Evolutionary conservation across 2,888 invertebrate genomes (phyloP), one percentile per base, ranked within the genome.

Genomic region (Polyploca ridens): DNA sequence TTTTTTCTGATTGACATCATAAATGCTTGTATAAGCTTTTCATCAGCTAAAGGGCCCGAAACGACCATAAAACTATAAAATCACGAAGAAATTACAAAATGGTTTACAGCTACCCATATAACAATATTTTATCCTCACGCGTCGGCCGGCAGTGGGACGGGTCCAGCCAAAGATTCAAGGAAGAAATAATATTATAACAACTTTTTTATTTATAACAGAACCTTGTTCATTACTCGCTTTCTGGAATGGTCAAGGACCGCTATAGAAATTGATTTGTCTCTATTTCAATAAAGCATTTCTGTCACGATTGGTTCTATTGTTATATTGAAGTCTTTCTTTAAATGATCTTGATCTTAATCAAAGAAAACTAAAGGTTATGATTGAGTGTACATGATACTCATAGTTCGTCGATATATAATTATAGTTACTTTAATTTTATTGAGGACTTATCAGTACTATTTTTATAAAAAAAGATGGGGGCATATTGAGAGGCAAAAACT

Each of bases 41-140:
- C 76, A 81, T 77, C 74, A 75, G 75, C 79, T 82, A 83, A 88
- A 86, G 86, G 84, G 82, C 74, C 84, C 83, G 83, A 84, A 86
- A 84, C 84, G 76, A 82, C 77, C 84, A 84, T 93, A 93, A 93
- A 93, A 85, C 85, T 82, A 89, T 91, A 92, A 90, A 91, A 85
- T 89, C 84, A 85, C 85, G 86, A 86, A 78, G 83, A 85, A 86
- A 88, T 89, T 87, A 89, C 86, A 87, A 88, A 89, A 80, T 88
- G 82, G 72, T 85, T 91, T 91, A 93, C 87, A 83, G 84, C 87
- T 76, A 79, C 76, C 85, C 85, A 89, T 92, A 91, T 87, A 93
- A 87, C 89, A 85, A 92, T 93, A 93, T 89, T 87, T 93, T 84
- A 93, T 90, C 84, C 83, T 88, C 85, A 82, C 87, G 87, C 89